These are phyloP conservation scores for Macquaria ambigua DNA, from an alignment of 2,113 vertebrate genomes.

Conservation along the genomic window DNA sequence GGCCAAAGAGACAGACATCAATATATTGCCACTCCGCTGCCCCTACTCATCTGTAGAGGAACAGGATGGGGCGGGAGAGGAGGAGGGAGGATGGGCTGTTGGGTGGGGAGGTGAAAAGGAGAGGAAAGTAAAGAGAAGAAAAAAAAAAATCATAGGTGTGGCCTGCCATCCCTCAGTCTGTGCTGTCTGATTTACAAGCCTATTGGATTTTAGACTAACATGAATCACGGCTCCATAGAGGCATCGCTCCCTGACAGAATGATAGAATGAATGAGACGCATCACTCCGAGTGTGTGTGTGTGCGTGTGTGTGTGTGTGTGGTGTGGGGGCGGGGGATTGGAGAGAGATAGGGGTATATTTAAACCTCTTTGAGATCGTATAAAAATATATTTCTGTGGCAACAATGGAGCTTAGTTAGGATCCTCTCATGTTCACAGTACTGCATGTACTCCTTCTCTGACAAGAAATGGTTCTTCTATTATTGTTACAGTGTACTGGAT, in stretches of 20 bases:
- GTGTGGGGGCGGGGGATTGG: constrained; percentile 30
- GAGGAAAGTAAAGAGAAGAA: constrained; percentile 21
- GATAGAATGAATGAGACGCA: constrained; percentile 72
- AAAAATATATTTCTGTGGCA: constrained; percentile 49
- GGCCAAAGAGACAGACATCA: constrained; percentile 62
- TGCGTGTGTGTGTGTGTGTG: constrained; percentile 31
- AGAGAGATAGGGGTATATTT: constrained; percentile 34
- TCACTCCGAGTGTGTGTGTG: constrained; percentile 32
- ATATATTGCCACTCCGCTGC: constrained; percentile 60
- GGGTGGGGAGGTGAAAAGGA: constrained; percentile 35
- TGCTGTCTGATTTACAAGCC: constrained; percentile 80
- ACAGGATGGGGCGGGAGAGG: constrained; percentile 29
- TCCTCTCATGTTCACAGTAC: constrained; percentile 33
- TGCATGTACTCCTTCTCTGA: constrained; percentile 31
- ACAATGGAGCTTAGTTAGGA: constrained; percentile 53
- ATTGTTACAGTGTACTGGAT: constrained; percentile 20
- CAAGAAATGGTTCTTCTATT: constrained; percentile 21
- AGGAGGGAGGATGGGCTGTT: constrained; percentile 7
- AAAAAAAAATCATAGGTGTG: constrained; percentile 30
- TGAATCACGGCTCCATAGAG: constrained; percentile 78
- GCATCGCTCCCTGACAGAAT: constrained; percentile 71
- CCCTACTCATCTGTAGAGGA: constrained; percentile 58
- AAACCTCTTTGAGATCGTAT: constrained; percentile 48
- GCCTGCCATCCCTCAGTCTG: constrained; percentile 61
- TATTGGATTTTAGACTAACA: constrained; percentile 81